Evolutionary conservation across 2,113 vertebrate species (phyloP), one percentile per base, ranked within the genome.

Genomic region (Hyperoodon ampullatus): DNA sequence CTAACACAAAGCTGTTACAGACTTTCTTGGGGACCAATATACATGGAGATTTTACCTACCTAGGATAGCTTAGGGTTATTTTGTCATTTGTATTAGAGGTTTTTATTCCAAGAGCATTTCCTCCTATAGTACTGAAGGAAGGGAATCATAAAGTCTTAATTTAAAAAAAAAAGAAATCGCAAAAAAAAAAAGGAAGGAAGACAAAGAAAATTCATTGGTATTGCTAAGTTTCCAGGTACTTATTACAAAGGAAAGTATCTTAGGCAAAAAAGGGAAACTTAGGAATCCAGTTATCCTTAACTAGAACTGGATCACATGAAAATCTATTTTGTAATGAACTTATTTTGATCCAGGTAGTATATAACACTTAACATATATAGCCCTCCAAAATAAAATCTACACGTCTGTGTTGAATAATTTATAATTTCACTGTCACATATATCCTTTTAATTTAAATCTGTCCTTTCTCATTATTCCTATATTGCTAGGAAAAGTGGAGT

Each of bases 41-140:
- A 84, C 44, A 90, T 65, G 65, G 80, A 75, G 60, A 94, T 92
- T 89, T 88, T 92, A 92, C 58, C 30, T 70, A 63, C 16, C 16
- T 15, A 70, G 33, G 12, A 80, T 8, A 94, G 30, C 28, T 93
- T 93, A 75, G 60, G 47, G 26, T 83, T 93, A 89, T 83, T 94
- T 23, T 90, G 55, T 83, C 39, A 88, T 60, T 19, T 30, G 21
- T 63, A 53, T 70, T 81, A 70, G 28, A 78, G 60, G 74, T 44
- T 95, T 80, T 83, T 39, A 66, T 88, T 90, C 72, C 42, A 96
- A 94, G 35, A 94, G 53, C 63, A 91, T 84, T 86, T 94, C 30
- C 39, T 96, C 24, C 13, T 83, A 30, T 24, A 75, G 53, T 84
- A 90, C 30, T 77, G 77, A 75, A 86, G 21, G 19, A 75, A 15